Percentiles rank a stretch among this genome's conserved stretches.
phyloP scores from a whole-genome alignment of 2,797 vertebrate species.

The Acipenser transmontanus region DNA sequence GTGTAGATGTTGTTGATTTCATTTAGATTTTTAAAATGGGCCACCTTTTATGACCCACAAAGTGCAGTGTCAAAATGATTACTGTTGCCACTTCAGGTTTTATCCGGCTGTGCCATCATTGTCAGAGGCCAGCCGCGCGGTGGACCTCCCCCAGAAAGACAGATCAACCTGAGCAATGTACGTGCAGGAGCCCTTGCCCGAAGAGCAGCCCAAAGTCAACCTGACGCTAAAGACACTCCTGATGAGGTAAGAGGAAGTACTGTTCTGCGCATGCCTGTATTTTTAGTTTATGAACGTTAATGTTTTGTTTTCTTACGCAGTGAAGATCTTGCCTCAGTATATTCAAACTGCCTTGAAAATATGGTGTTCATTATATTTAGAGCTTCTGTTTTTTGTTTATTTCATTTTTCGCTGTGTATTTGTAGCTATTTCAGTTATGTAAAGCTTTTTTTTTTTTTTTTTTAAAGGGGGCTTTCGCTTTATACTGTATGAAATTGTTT shows the following conservation, averaged over 20 bases:
- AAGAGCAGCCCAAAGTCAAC: conserved; percentile 73
- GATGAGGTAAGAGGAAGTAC: conserved; percentile 72
- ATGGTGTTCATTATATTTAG: background rate
- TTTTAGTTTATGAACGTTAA: background rate
- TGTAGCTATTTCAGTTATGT: too few species aligned
- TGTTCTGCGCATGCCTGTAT: too few species aligned
- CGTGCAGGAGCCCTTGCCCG: conserved; percentile 81
- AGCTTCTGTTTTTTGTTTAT: too few species aligned
- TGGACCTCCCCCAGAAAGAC: conserved; percentile 86
- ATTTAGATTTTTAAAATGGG: too few species aligned
- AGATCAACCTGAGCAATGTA: conserved; percentile 96
- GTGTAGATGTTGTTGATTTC: too few species aligned
- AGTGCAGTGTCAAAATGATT: too few species aligned
- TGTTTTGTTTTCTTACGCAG: background rate
- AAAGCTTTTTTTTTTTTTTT: too few species aligned
- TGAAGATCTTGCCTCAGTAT: background rate
- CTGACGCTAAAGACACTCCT: conserved; percentile 80
- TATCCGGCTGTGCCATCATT: conserved; percentile 93
- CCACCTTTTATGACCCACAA: too few species aligned
- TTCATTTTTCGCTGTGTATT: too few species aligned
- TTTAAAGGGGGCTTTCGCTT: too few species aligned
- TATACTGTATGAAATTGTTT: too few species aligned
- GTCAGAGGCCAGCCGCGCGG: conserved; percentile 91
- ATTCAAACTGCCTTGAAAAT: background rate
- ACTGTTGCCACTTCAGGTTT: conserved; percentile 59